phyloP scores from a whole-genome alignment of 2,797 vertebrate genomes.

The Coracias cyanogaster region DNA sequence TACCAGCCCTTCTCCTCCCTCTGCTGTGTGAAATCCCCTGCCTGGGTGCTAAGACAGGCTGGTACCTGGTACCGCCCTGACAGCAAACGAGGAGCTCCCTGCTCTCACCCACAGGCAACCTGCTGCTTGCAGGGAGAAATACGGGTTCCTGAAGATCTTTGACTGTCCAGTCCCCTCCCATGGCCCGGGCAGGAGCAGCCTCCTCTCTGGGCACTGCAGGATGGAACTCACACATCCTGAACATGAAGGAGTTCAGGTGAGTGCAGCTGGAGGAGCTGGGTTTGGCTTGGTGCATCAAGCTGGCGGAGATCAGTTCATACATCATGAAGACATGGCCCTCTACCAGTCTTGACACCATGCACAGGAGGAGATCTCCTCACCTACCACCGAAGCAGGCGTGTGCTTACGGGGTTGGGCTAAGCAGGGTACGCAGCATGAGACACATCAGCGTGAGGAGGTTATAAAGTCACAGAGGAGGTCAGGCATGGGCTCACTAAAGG shows the following conservation, averaged over 20 bases:
- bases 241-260: background rate
- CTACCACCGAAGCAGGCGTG: fast-evolving
- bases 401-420: fast-evolving
- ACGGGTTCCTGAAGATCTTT: background rate
- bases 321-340: background rate
- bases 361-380: background rate
- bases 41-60: background rate
- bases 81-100: background rate
- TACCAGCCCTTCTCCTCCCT: background rate
- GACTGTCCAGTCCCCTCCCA: background rate
- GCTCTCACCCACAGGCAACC: background rate
- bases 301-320: background rate
- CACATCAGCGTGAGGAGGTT: background rate
- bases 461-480: background rate
- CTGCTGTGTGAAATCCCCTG: background rate
- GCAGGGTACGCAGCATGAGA: background rate
- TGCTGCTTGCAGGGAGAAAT: background rate
- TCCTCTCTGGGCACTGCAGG: background rate
- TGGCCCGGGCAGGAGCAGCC: background rate
- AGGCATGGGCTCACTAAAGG: background rate
- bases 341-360: background rate
- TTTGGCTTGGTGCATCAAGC: background rate
- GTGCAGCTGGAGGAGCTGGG: background rate
- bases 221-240: background rate
- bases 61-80: background rate